A percentile compares a stretch with the other conserved stretches of the same genome.
Conservation (phyloP, 2,797 vertebrate genomes). For the Darevskia nairensis region DNA sequence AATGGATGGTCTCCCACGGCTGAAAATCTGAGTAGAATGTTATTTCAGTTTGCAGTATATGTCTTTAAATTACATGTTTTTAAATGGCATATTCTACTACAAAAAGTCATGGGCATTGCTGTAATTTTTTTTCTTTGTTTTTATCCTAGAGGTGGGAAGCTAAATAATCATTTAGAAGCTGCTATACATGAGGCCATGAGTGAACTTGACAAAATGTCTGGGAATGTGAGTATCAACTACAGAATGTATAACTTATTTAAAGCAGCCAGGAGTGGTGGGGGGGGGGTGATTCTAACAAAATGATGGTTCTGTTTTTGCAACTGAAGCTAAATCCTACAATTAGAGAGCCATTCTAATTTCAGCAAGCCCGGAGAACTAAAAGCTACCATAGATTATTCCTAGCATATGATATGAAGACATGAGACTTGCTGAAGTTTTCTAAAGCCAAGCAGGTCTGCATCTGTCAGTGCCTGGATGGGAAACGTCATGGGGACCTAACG, state of each 20-base stretch:
- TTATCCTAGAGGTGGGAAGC: constrained; percentile 89
- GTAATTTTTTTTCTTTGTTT: constrained; percentile 54
- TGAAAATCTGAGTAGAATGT: rapidly evolving
- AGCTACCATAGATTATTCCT: constrained; percentile 3
- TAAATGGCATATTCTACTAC: background rate
- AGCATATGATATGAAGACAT: too few species aligned
- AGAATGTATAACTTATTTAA: background rate
- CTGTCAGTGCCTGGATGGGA: too few species aligned
- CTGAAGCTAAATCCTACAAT: constrained; percentile 29
- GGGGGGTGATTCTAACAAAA: background rate
- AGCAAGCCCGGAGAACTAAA: background rate
- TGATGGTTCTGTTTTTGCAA: background rate
- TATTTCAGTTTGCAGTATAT: background rate
- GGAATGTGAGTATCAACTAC: constrained; percentile 86
- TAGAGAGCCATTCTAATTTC: constrained; percentile 10
- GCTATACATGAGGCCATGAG: constrained; percentile 99
- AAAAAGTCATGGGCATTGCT: background rate
- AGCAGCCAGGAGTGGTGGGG: too few species aligned
- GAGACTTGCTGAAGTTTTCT: too few species aligned
- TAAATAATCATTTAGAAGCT: constrained; percentile 99
- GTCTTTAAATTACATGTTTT: background rate
- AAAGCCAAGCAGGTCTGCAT: too few species aligned
- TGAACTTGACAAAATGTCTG: constrained; percentile 98
- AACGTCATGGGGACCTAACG: too few species aligned
- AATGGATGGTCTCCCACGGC: background rate